Base-by-base conservation (phyloP, 2,888 invertebrate genomes). In the Cephus pygmeus region DNA sequence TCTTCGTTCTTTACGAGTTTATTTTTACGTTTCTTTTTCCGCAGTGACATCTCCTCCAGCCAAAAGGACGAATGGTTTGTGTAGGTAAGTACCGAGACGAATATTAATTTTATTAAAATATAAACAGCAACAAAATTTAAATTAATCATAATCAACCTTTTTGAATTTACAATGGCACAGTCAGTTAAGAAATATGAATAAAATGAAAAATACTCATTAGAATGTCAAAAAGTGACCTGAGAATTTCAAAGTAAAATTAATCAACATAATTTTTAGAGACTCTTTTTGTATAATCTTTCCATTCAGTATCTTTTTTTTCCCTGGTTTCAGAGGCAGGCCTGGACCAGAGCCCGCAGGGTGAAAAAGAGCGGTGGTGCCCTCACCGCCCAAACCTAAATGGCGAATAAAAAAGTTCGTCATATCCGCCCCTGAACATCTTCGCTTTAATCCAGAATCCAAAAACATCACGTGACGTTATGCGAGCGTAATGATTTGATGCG, bases 11-110 rank as follows among this genome's bases (percentile, higher is more conserved):
- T 40, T 15, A 40, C 15, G 40, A 40, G 6, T 15, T 40, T 15
- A 40, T 15, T 15, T 40, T 40, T 1, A 2, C 40, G 0, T 23
- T 40, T 79, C 4, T 82, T 83, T 76, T 85, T 69, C 90, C 91
- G 69, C 88, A 92, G 93, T 89, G 93, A 93, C 89, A 92, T 92
- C 90, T 92, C 92, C 87, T 92, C 93, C 91, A 93, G 92, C 91
- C 94, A 97, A 93, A 97, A 97, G 93, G 97, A 97, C 94, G 97
- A 97, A 94, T 97, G 97, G 97, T 97, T 96, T 94, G 97, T 97
- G 93, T 94, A 93, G 93, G 93, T 94, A 85, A 92, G 93, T 90
- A 80, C 1, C 69, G 34, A 40, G 15, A 40, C 2, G 40, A 40
- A 40, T 15, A 15, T 15, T 15, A 6, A 40, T 40, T 40, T 40